Evolutionary conservation across 2,888 invertebrate genomes (phyloP).

Genomic region (Isotomurus palustris): DNA sequence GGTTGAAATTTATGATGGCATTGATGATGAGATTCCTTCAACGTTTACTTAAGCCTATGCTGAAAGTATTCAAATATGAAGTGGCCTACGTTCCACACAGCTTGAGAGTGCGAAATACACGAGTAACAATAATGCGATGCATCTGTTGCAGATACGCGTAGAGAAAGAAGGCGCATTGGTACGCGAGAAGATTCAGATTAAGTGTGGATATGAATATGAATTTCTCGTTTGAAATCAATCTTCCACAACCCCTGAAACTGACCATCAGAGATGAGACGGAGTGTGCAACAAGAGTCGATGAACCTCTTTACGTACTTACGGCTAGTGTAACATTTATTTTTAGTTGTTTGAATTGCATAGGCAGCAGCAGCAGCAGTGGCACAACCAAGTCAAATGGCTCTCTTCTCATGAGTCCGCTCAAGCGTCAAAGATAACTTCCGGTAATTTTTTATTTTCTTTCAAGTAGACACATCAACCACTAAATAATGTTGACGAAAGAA

Average conservation of each 20-base stretch:
- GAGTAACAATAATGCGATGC: too few relatives aligned
- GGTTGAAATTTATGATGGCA: neutral
- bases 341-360: slow-evolving; percentile 1
- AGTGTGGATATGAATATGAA: slow-evolving; percentile 9
- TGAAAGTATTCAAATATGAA: too few relatives aligned
- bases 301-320: slow-evolving; percentile 26
- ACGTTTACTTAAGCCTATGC: too few relatives aligned
- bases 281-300: slow-evolving; percentile 41
- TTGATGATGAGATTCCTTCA: slow-evolving; percentile 2
- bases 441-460: slow-evolving; percentile 17
- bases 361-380: neutral
- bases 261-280: slow-evolving; percentile 16
- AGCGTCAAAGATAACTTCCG: slow-evolving; percentile 41
- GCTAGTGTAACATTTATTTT: slow-evolving; percentile 13
- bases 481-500: too few relatives aligned
- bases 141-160: slow-evolving; percentile 4
- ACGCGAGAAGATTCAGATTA: neutral
- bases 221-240: slow-evolving; percentile 27
- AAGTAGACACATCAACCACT: too few relatives aligned
- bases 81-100: too few relatives aligned
- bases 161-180: neutral
- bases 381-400: slow-evolving; percentile 15
- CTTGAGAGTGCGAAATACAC: too few relatives aligned
- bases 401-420: slow-evolving; percentile 33
- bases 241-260: slow-evolving; percentile 25